Conservation (phyloP, 35 echinoderm and acorn worm genomes). For the Nesometra sesokonis region DNA sequence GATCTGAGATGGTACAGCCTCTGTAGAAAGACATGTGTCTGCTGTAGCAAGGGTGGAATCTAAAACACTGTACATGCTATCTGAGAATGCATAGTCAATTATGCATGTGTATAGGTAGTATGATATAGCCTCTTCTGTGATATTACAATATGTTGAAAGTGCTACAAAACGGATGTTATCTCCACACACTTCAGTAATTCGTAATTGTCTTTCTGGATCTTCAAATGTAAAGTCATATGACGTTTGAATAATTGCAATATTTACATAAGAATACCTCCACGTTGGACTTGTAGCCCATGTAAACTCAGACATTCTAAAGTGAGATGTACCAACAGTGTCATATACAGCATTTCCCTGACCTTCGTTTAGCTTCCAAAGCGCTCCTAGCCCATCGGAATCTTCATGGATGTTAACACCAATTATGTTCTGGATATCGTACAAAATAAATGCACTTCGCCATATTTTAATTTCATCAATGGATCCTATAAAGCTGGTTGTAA, state of each 20-base stretch:
- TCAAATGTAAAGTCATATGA: slow-evolving; percentile 22
- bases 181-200: background rate
- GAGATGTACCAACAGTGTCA: slow-evolving; percentile 30
- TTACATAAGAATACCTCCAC: slow-evolving; percentile 58
- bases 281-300: slow-evolving; percentile 20
- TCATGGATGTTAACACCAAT: slow-evolving; percentile 21
- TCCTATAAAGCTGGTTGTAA: background rate
- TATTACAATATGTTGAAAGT: background rate
- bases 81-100: slow-evolving; percentile 47
- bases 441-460: slow-evolving; percentile 43
- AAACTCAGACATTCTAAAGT: slow-evolving; percentile 26
- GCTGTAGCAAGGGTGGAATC: slow-evolving; percentile 31
- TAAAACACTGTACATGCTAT: slow-evolving; percentile 31
- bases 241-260: slow-evolving; percentile 9
- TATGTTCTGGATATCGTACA: slow-evolving; percentile 36
- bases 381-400: slow-evolving; percentile 19
- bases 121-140: background rate
- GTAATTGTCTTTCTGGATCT: background rate
- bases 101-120: slow-evolving; percentile 37
- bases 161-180: background rate
- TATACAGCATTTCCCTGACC: slow-evolving; percentile 37
- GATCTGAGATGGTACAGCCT: slow-evolving; percentile 26
- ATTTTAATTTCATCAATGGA: slow-evolving; percentile 62
- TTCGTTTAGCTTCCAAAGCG: slow-evolving; percentile 81
- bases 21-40: slow-evolving; percentile 38